Conservation (phyloP, 2,888 invertebrate species). For the Thumatha senex region DNA sequence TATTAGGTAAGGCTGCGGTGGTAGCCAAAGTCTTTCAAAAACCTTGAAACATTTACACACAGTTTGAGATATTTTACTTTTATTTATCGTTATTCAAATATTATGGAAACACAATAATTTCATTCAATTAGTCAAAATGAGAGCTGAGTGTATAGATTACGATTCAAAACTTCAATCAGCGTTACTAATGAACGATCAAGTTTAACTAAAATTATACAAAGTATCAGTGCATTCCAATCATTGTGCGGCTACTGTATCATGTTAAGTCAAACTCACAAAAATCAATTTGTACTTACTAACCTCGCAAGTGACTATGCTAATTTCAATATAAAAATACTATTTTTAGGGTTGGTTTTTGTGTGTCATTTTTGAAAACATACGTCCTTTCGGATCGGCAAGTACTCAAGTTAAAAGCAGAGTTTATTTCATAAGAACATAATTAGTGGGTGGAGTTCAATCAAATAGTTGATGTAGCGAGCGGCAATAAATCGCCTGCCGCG, state of each 20-base stretch:
- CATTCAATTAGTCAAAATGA: no score
- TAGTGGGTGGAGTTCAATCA: conserved; percentile 81
- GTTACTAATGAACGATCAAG: conserved; percentile 21
- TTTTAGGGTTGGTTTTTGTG: conserved; percentile 4
- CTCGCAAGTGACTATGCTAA: background rate
- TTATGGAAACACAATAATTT: no score
- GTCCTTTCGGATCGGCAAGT: conserved; percentile 22
- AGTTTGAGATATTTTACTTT: no score
- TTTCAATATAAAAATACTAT: background rate
- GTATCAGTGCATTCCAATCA: conserved; percentile 21
- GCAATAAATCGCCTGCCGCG: conserved; percentile 49
- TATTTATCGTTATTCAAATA: no score
- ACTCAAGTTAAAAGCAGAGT: conserved; percentile 69
- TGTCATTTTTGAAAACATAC: background rate
- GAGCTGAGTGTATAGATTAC: background rate
- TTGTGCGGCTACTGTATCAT: conserved; percentile 55
- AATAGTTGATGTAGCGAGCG: conserved; percentile 60
- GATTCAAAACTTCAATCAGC: conserved; percentile 1
- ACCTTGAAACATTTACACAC: no score
- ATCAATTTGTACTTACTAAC: conserved; percentile 5
- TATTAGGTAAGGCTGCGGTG: no score
- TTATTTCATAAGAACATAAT: conserved; percentile 82
- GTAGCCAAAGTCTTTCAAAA: no score
- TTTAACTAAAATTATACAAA: conserved; percentile 27
- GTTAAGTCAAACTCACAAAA: conserved; percentile 12